A percentile compares a stretch with the other conserved stretches of the same genome.
Conservation (phyloP, 2,797 vertebrate species). For the Pitangus sulphuratus region DNA sequence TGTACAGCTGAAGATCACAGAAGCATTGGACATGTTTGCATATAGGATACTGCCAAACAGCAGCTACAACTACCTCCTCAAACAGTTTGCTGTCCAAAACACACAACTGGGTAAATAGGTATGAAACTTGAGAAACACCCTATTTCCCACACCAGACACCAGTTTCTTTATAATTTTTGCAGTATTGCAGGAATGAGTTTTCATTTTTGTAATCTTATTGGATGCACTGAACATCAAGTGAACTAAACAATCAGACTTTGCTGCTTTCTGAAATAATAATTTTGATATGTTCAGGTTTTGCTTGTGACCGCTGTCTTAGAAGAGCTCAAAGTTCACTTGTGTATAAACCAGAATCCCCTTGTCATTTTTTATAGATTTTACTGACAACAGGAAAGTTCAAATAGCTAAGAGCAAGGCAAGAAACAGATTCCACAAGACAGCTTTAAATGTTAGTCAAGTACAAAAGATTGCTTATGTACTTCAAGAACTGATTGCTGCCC, state of each 20-base stretch:
- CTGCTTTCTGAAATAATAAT: background rate
- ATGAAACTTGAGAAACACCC: background rate
- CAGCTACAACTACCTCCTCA: background rate
- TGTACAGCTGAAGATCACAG: background rate
- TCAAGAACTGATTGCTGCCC: conserved; percentile 46
- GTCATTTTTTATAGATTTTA: conserved; percentile 79
- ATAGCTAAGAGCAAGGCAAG: conserved; percentile 72
- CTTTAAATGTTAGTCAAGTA: conserved; percentile 72
- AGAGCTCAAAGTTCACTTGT: conserved; percentile 48
- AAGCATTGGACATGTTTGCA: background rate
- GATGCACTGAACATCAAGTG: background rate
- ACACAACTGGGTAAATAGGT: background rate
- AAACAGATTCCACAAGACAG: conserved; percentile 72
- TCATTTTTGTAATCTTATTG: background rate
- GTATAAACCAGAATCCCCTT: conserved; percentile 53
- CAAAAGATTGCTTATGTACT: conserved; percentile 51
- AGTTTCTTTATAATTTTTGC: background rate
- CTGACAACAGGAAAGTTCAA: conserved; percentile 75
- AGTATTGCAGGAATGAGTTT: background rate
- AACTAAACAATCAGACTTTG: background rate
- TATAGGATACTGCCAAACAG: background rate
- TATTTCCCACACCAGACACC: background rate
- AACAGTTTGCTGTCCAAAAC: background rate
- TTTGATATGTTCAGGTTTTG: background rate
- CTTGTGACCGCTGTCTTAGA: conserved; percentile 24